A percentile compares a stretch with the other conserved stretches of the same genome.
Evolutionary conservation across 1,140 invertebrate genomes (phyloP).

Genomic region (Rhyacophila brunnea): DNA sequence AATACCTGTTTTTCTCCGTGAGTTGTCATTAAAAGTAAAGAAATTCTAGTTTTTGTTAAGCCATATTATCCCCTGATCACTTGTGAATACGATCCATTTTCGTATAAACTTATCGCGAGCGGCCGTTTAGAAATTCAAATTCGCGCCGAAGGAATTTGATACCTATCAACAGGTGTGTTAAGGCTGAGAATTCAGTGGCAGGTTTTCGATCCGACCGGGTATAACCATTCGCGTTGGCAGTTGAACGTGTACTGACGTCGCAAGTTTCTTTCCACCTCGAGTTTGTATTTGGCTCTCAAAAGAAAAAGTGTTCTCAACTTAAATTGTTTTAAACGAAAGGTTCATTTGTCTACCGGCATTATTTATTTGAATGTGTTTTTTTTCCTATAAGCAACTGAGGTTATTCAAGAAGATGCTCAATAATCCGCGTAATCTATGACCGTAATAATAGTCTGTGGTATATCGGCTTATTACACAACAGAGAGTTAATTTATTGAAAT

Average conservation of each 20-base stretch:
- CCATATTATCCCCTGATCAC: neutral
- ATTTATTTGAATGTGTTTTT: too few relatives aligned
- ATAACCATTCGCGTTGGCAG: conserved; percentile 9
- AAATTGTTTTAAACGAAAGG: too few relatives aligned
- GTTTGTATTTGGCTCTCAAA: too few relatives aligned
- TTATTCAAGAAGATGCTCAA: too few relatives aligned
- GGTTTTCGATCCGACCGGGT: conserved; percentile 2
- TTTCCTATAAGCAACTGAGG: too few relatives aligned
- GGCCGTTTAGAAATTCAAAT: conserved; percentile 31
- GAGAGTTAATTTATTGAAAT: too few relatives aligned
- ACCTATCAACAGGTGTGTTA: conserved; percentile 29
- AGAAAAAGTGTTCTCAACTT: too few relatives aligned
- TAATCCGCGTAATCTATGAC: too few relatives aligned
- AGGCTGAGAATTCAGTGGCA: conserved; percentile 12
- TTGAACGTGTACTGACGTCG: conserved; percentile 9
- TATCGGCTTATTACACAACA: too few relatives aligned
- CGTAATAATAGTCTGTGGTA: too few relatives aligned
- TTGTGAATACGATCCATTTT: neutral
- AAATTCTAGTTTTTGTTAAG: neutral
- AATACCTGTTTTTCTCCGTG: conserved; percentile 15
- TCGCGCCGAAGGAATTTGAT: conserved; percentile 28
- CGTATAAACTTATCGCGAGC: conserved; percentile 10
- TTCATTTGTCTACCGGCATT: too few relatives aligned
- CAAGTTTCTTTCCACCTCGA: neutral
- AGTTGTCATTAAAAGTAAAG: conserved; percentile 14